These are phyloP conservation scores for Akabosia matsudoensis DNA, from an alignment of 1,140 invertebrate genomes.

Conservation along the genomic window DNA sequence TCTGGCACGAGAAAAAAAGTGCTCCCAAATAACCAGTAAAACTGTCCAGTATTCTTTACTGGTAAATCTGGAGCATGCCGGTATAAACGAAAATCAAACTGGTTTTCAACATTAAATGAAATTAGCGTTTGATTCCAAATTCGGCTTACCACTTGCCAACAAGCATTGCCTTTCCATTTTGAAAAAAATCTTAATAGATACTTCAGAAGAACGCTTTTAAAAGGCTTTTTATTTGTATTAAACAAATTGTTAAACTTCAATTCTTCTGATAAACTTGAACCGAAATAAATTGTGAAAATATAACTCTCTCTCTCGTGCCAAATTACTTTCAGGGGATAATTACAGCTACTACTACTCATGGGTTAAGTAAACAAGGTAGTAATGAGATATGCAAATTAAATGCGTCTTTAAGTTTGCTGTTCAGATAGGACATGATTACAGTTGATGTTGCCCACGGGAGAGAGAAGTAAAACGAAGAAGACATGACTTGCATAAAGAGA, in stretches of 20 bases:
- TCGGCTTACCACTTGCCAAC: not conserved
- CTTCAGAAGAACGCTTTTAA: not conserved
- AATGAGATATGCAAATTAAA: constrained; percentile 25
- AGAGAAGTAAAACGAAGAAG: not conserved
- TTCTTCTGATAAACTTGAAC: not conserved
- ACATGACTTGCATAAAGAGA: constrained; percentile 17
- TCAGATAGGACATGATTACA: not conserved
- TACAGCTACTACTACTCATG: not conserved
- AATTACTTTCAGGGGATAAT: constrained; percentile 18
- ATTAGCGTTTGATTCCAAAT: not conserved
- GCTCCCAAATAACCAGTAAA: constrained; percentile 1
- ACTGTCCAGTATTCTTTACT: constrained; percentile 18
- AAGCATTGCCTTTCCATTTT: not conserved
- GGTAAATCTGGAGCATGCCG: constrained; percentile 5
- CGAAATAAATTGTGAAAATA: not conserved
- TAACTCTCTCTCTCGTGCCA: constrained; percentile 1
- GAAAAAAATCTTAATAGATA: not conserved
- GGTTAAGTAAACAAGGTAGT: constrained; percentile 20
- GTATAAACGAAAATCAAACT: not conserved
- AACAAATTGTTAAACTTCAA: not conserved
- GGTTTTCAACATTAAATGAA: not conserved
- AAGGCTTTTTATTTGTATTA: not conserved
- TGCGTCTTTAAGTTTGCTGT: constrained; percentile 6
- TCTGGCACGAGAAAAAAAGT: not conserved
- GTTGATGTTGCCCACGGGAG: constrained; percentile 5